These are phyloP conservation scores for Moxostoma hubbsi DNA, from an alignment of 2,797 vertebrate species.

Conservation along the genomic window DNA sequence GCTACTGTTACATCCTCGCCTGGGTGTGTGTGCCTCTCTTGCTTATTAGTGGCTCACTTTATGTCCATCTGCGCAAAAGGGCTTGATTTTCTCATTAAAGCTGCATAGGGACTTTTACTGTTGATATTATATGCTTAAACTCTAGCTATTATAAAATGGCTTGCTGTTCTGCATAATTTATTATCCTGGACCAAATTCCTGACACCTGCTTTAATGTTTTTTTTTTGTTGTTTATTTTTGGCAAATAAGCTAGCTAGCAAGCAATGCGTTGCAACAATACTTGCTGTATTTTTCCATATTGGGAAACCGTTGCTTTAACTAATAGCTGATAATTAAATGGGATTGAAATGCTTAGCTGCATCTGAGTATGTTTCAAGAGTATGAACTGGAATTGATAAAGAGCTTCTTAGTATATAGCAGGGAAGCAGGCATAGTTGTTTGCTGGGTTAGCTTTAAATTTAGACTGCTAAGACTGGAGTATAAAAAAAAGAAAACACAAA, in stretches of 20 bases:
- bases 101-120: not conserved
- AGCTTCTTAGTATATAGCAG: too few species aligned
- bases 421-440: too few species aligned
- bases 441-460: too few species aligned
- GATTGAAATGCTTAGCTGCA: not conserved
- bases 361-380: too few species aligned
- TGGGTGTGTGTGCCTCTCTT: conserved; percentile 87
- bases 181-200: not conserved
- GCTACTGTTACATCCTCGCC: conserved; percentile 86
- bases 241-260: not conserved
- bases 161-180: not conserved
- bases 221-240: not conserved
- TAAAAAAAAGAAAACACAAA: too few species aligned
- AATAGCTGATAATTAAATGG: not conserved
- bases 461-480: too few species aligned
- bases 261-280: not conserved
- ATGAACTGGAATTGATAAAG: too few species aligned
- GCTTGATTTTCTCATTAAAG: conserved; percentile 26
- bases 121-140: not conserved
- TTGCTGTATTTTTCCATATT: not conserved
- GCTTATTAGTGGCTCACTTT: conserved; percentile 81
- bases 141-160: not conserved
- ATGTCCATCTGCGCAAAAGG: conserved; percentile 87
- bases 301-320: not conserved
- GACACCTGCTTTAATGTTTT: conserved; percentile 4